phyloP scores from a whole-genome alignment of 2,797 vertebrate genomes.

The Enteromius radiatus region DNA sequence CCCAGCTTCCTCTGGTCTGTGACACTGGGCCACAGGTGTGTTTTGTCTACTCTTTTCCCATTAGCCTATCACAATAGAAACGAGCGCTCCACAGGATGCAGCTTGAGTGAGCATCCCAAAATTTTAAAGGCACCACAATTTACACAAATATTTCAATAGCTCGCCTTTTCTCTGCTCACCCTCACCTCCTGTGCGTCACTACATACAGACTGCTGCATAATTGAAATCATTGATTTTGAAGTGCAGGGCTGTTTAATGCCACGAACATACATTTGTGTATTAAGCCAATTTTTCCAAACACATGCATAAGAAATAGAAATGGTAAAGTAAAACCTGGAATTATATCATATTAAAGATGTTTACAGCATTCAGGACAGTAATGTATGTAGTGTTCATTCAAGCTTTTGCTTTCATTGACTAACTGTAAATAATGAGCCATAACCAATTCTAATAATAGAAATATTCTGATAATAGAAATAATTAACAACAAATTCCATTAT shows the following conservation, averaged over 20 bases:
- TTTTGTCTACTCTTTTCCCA: slow-evolving; percentile 88
- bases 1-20: slow-evolving; percentile 85
- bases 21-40: slow-evolving; percentile 92
- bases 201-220: background rate
- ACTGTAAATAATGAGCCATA: background rate
- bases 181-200: slow-evolving; percentile 19
- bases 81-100: slow-evolving; percentile 86
- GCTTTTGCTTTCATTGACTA: background rate
- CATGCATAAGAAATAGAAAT: background rate
- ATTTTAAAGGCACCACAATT: slow-evolving; percentile 68
- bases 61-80: slow-evolving; percentile 86
- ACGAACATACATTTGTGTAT: background rate
- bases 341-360: background rate
- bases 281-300: background rate
- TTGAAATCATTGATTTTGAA: background rate
- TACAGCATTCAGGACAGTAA: background rate
- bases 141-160: slow-evolving; percentile 78
- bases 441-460: background rate
- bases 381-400: background rate
- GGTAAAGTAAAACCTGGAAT: background rate
- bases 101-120: slow-evolving; percentile 79
- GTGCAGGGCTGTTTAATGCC: background rate
- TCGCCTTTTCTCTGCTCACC: slow-evolving; percentile 47
- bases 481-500: background rate
- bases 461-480: background rate